A percentile compares a stretch with the other conserved stretches of the same genome.
Evolutionary conservation across 1,140 invertebrate species (phyloP).

Genomic region (Drosophila sturtevanti): DNA sequence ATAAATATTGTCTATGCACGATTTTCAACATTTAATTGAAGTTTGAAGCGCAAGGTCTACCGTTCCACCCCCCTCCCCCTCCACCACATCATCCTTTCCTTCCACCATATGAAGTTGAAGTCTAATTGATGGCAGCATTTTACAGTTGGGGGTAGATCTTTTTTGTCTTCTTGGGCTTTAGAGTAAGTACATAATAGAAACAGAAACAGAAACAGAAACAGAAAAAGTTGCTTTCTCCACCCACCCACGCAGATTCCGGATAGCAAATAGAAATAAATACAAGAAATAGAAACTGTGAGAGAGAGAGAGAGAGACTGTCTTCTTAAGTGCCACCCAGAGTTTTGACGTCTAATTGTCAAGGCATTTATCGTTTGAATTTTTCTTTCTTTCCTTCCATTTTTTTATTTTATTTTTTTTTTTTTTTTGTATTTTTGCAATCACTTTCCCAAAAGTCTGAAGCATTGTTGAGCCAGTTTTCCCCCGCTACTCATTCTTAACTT

Average conservation of each 20-base stretch:
- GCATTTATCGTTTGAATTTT: conserved; percentile 34
- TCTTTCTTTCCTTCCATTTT: conserved; percentile 19
- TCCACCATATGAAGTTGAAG: conserved; percentile 25
- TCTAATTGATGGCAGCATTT: conserved; percentile 69
- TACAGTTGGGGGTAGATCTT: conserved; percentile 35
- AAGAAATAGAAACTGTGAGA: not conserved
- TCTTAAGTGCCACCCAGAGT: conserved; percentile 34
- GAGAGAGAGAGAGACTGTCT: conserved; percentile 17
- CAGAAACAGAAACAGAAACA: conserved; percentile 17
- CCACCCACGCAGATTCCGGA: conserved; percentile 25
- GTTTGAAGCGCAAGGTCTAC: conserved; percentile 67
- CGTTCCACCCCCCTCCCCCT: not conserved
- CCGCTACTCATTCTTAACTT: conserved; percentile 43
- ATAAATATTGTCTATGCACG: conserved; percentile 79
- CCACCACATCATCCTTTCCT: not conserved
- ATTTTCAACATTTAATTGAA: conserved; percentile 72
- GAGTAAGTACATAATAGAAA: conserved; percentile 5
- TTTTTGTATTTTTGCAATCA: conserved; percentile 23
- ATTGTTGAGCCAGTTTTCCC: conserved; percentile 32
- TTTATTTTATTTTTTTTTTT: not conserved
- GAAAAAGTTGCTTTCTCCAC: conserved; percentile 59
- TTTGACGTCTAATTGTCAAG: conserved; percentile 50
- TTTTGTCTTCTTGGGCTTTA: conserved; percentile 28
- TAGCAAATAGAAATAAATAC: not conserved
- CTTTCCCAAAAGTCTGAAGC: conserved; percentile 26